phyloP scores from a whole-genome alignment of 2,113 vertebrate species.

The Poecile atricapillus region DNA sequence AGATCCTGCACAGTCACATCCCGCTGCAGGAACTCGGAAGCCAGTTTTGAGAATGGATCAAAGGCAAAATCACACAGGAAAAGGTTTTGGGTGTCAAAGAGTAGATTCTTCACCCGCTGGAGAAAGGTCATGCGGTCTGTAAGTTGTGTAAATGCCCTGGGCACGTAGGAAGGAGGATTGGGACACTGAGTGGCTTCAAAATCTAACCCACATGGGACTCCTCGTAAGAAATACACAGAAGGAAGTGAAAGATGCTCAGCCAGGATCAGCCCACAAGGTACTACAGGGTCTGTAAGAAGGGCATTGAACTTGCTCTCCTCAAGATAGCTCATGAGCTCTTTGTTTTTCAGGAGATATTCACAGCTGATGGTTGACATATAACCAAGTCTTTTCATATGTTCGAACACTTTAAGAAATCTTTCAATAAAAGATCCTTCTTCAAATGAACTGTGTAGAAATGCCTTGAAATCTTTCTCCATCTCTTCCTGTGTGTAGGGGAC shows the following conservation, averaged over 20 bases:
- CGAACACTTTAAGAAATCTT: fast-evolving
- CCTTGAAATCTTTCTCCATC: not conserved
- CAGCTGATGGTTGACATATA: fast-evolving
- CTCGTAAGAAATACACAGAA: not conserved
- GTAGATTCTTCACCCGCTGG: slow-evolving; percentile 75
- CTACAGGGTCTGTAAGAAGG: not conserved
- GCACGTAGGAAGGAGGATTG: slow-evolving; percentile 77
- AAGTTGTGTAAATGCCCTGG: not conserved
- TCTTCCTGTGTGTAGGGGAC: slow-evolving; percentile 62
- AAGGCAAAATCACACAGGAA: slow-evolving; percentile 70
- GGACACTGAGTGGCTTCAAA: slow-evolving; percentile 75
- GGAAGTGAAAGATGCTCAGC: not conserved
- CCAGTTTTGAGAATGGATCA: slow-evolving; percentile 53
- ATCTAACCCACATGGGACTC: slow-evolving; percentile 78
- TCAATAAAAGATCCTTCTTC: not conserved
- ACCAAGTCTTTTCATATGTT: fast-evolving
- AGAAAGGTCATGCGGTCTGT: slow-evolving; percentile 77
- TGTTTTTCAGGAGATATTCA: slow-evolving; percentile 63
- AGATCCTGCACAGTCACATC: slow-evolving; percentile 71
- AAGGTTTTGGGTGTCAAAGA: not conserved
- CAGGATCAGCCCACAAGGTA: not conserved
- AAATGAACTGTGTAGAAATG: fast-evolving
- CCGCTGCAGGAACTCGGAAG: slow-evolving; percentile 66
- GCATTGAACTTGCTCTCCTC: not conserved
- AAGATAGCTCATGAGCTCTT: slow-evolving; percentile 57